Conservation (phyloP, 2,888 invertebrate genomes). For the Tetranychus piercei region DNA sequence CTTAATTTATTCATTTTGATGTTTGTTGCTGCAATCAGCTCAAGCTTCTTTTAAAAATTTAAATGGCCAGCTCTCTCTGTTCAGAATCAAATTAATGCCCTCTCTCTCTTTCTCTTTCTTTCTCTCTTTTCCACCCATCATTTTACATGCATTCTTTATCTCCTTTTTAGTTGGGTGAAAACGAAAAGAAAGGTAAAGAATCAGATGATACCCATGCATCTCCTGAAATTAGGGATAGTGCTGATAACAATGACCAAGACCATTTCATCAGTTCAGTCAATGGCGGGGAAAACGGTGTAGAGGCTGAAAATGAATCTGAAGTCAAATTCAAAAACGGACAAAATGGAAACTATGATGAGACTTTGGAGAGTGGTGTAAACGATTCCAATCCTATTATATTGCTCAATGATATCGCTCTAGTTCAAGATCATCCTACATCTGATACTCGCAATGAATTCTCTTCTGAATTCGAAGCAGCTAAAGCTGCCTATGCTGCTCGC, state of each 20-base stretch:
- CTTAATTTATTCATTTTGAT: not conserved
- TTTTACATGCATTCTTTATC: not conserved
- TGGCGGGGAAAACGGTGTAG: constrained; percentile 8
- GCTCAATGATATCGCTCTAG: not conserved
- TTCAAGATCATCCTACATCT: not conserved
- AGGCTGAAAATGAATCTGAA: not conserved
- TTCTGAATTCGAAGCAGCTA: not conserved
- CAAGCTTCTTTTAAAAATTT: no score
- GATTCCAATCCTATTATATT: not conserved
- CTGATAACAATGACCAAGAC: not conserved
- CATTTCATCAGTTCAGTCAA: not conserved
- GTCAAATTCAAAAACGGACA: not conserved
- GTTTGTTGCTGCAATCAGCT: no score
- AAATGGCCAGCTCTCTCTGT: not conserved
- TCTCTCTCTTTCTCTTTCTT: constrained; percentile 9
- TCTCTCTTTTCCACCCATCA: constrained; percentile 9
- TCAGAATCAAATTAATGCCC: not conserved
- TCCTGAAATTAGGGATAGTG: not conserved
- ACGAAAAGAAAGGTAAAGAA: not conserved
- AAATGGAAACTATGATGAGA: not conserved
- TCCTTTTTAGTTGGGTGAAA: not conserved
- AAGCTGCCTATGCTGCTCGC: not conserved
- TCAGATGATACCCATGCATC: not conserved
- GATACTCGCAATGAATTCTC: not conserved
- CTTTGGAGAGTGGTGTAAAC: not conserved